Evolutionary conservation across 2,113 vertebrate species (phyloP), one percentile per base, ranked within the genome.

Genomic region (Calypte anna): DNA sequence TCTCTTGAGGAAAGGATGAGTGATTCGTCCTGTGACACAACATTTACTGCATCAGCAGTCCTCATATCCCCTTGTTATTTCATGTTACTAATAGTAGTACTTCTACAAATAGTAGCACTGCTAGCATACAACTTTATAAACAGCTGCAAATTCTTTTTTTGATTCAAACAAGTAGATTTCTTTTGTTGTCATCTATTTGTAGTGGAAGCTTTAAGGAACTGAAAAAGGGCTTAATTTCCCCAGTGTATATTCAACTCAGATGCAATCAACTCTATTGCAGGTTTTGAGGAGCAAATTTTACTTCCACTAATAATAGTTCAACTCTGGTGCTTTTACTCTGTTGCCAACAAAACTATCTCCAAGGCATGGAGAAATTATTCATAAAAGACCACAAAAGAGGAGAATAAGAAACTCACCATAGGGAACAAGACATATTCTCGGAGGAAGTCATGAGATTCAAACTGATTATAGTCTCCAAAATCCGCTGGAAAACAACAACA

Each of bases 381-480:
- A 74, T 27, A 69, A n/a, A 70, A 75, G 44, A 93, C 61, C 68
- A 78, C 81, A 87, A 86, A 92, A 82, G 31, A 89, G 22, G 43
- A 21, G 62, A 55, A 62, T 78, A 73, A 76, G 57, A 46, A 88
- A 98, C 99, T 99, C 95, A 99, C 99, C 99, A 99, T 98, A 84
- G 99, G 99, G 97, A 99, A 99, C 40, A 99, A 98, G 87, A 99
- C 98, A 83, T 99, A 99, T 72, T 99, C 99, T 96, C 99, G 98
- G 95, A 99, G 99, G 97, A 99, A 99, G 96, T 99, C 99, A 96
- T 99, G 99, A 97, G 98, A 99, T 95, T 98, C 98, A 97, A 98
- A 99, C 72, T 98, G 98, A 96, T 98, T 98, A 95, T 98, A 99
- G 97, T 99, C 99, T 97, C 99, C 99, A 97, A 99, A 99, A 97